Percentiles rank a stretch among this genome's conserved stretches.
Conservation (phyloP, 2,888 invertebrate species). For the Deroplatys truncata region DNA sequence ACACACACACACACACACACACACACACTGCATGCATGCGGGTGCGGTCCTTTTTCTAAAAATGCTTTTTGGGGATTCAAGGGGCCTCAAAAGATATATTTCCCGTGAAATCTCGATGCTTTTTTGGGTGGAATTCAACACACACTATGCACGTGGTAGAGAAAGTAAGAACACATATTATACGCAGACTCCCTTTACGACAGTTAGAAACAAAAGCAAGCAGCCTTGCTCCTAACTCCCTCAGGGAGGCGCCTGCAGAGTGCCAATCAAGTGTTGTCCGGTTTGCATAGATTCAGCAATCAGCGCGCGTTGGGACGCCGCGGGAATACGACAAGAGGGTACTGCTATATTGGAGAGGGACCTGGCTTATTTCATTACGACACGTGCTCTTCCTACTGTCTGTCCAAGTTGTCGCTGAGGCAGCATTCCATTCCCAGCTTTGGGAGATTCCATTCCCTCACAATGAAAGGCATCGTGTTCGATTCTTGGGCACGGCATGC, state of each 20-base stretch:
- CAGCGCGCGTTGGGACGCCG: background rate
- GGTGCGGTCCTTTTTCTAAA: too few species aligned
- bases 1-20: too few species aligned
- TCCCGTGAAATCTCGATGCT: too few species aligned
- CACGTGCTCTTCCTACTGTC: background rate
- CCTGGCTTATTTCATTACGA: background rate
- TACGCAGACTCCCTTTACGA: background rate
- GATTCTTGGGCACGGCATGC: background rate
- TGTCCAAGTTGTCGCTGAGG: background rate
- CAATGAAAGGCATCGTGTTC: background rate
- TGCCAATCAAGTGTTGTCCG: constrained; percentile 9
- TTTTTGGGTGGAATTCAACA: too few species aligned
- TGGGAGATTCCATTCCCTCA: background rate
- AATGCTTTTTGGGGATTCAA: too few species aligned
- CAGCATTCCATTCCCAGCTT: background rate
- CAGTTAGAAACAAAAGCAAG: background rate
- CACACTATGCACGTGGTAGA: too few species aligned
- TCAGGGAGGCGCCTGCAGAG: background rate
- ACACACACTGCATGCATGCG: too few species aligned
- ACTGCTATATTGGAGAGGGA: background rate
- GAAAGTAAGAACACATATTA: too few species aligned
- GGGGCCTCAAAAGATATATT: too few species aligned
- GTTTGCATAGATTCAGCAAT: constrained; percentile 16
- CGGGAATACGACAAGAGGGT: background rate
- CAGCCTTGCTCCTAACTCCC: background rate